Percentiles rank a stretch among this genome's conserved stretches.
Evolutionary conservation across 2,888 invertebrate genomes (phyloP).

Genomic region (Euzophera pinguis): DNA sequence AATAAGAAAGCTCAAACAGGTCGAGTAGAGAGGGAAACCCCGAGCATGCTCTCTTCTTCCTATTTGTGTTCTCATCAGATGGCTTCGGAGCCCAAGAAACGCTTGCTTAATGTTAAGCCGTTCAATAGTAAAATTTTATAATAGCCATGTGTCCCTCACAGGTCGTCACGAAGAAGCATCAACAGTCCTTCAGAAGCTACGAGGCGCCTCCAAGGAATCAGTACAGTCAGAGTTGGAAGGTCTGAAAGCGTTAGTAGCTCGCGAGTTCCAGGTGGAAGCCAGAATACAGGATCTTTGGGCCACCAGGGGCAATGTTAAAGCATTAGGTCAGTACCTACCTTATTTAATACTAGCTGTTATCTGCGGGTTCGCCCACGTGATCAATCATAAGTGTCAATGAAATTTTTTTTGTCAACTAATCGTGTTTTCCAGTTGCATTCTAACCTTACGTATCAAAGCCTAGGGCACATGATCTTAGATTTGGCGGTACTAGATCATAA

Average conservation of each 20-base stretch:
- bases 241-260: conserved; percentile 52
- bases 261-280: conserved; percentile 59
- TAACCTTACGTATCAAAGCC: too few relatives aligned
- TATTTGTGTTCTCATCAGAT: background rate
- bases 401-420: too few relatives aligned
- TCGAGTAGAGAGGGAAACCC: too few relatives aligned
- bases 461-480: too few relatives aligned
- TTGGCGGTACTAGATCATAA: too few relatives aligned
- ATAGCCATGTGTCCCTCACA: conserved; percentile 19
- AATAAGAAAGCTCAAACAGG: too few relatives aligned
- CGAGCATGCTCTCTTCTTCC: too few relatives aligned
- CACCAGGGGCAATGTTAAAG: conserved; percentile 85
- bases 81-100: too few relatives aligned
- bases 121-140: background rate
- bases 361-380: too few relatives aligned
- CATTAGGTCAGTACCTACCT: conserved; percentile 73
- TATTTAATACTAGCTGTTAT: too few relatives aligned
- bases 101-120: background rate
- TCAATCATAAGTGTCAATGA: too few relatives aligned
- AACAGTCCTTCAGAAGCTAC: conserved; percentile 82
- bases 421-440: too few relatives aligned
- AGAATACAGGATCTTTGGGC: conserved; percentile 81
- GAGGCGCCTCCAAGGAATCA: conserved; percentile 78
- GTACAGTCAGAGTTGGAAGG: conserved; percentile 82
- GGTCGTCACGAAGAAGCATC: conserved; percentile 80